Percentiles rank a stretch among this genome's conserved stretches.
These are phyloP conservation scores for Tribolium madens DNA, from an alignment of 1,140 invertebrate species.

Conservation along the genomic window DNA sequence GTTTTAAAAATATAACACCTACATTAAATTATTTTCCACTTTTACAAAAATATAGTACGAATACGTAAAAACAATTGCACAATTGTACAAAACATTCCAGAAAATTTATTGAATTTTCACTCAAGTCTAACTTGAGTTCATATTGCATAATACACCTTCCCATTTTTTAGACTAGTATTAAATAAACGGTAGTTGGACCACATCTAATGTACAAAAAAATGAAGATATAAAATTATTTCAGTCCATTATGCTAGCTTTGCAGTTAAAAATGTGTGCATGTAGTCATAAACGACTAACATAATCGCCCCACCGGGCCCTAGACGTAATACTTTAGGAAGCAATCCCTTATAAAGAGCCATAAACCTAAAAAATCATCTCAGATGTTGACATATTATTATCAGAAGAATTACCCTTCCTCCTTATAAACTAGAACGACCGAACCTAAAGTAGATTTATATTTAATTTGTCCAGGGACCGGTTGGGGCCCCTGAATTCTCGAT, in stretches of 20 bases:
- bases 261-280: constrained; percentile 78
- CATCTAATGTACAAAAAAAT: neutral
- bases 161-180: neutral
- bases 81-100: neutral
- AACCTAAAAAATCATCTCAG: constrained; percentile 73
- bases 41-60: constrained; percentile 1
- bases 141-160: neutral
- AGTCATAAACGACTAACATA: constrained; percentile 89
- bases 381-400: no score
- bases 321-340: constrained; percentile 90
- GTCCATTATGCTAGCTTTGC: constrained; percentile 66
- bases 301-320: constrained; percentile 93
- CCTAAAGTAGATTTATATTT: constrained; percentile 84
- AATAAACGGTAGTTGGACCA: neutral
- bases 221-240: neutral
- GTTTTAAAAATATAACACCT: constrained; percentile 2
- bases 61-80: no score
- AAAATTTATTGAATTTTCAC: constrained; percentile 1
- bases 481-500: constrained; percentile 92
- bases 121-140: neutral
- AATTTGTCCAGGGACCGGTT: constrained; percentile 77
- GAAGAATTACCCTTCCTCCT: constrained; percentile 89
- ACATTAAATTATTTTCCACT: neutral
- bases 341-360: constrained; percentile 89
- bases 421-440: constrained; percentile 82